Evolutionary conservation across 2,113 vertebrate genomes (phyloP).

Genomic region (Dasypus novemcinctus): DNA sequence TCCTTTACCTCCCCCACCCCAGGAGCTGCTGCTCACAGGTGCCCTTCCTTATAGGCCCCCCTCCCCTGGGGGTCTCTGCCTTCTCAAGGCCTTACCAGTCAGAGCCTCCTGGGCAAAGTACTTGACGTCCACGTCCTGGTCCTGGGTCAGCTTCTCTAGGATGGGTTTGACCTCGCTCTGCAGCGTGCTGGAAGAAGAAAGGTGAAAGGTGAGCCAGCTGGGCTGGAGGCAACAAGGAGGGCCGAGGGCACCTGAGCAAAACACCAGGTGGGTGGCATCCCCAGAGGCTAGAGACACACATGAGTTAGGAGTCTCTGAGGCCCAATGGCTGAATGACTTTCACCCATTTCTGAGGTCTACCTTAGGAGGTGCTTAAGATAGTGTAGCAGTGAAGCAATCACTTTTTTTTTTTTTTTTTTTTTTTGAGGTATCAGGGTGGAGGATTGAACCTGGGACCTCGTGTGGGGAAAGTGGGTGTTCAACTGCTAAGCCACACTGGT

Average conservation of each 20-base stretch:
- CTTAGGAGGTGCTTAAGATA: not conserved
- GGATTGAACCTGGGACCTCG: too few relatives aligned
- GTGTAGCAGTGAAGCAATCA: not conserved
- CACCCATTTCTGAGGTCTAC: not conserved
- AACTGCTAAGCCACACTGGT: too few relatives aligned
- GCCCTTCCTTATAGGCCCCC: not conserved
- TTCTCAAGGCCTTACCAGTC: constrained; percentile 69
- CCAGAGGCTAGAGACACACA: accelerated
- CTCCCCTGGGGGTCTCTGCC: accelerated
- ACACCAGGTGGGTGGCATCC: not conserved
- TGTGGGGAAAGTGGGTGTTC: too few relatives aligned
- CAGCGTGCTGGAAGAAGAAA: constrained; percentile 73
- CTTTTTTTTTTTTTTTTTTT: not conserved
- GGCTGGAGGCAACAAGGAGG: accelerated
- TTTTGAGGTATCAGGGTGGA: too few relatives aligned
- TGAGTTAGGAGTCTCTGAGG: not conserved
- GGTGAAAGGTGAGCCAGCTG: not conserved
- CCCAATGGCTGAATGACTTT: accelerated
- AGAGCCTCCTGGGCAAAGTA: constrained; percentile 86
- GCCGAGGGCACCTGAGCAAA: not conserved
- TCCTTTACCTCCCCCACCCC: not conserved
- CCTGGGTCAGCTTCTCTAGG: constrained; percentile 83
- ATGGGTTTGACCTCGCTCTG: constrained; percentile 84
- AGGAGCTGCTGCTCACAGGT: not conserved
- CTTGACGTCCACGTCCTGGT: constrained; percentile 85